Conservation (phyloP, 2,113 vertebrate genomes). For the Pelobates fuscus region DNA sequence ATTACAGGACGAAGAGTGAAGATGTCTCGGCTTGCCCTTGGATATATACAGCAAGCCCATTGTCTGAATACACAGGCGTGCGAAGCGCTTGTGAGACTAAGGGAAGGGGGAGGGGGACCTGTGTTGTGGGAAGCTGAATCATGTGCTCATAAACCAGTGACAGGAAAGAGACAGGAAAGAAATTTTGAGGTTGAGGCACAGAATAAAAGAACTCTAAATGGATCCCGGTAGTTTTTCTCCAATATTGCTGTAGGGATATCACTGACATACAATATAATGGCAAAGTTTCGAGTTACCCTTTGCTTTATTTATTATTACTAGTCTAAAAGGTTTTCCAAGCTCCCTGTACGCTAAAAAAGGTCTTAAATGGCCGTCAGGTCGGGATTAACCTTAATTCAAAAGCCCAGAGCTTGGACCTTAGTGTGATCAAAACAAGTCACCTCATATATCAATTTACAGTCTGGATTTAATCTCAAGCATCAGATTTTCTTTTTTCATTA, state of each 20-base stretch:
- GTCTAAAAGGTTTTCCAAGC: slow-evolving; percentile 3
- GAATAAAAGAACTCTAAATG: slow-evolving; percentile 34
- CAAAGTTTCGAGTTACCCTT: neutral
- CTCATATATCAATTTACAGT: too few species aligned
- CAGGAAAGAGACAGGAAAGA: slow-evolving; percentile 40
- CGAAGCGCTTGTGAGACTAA: slow-evolving; percentile 18
- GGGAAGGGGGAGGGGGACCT: slow-evolving; percentile 2
- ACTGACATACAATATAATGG: slow-evolving; percentile 9
- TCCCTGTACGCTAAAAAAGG: neutral
- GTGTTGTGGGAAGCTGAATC: slow-evolving; percentile 41
- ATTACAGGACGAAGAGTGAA: neutral
- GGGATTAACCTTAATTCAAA: too few species aligned
- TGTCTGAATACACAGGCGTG: slow-evolving; percentile 26
- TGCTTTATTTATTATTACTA: slow-evolving; percentile 4
- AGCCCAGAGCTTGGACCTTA: too few species aligned
- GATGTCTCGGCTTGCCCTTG: slow-evolving; percentile 33
- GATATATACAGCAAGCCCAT: slow-evolving; percentile 26
- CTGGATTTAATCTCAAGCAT: too few species aligned
- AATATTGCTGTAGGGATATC: slow-evolving; percentile 10
- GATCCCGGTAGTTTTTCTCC: slow-evolving; percentile 19
- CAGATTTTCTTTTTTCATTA: too few species aligned
- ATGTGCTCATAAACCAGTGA: slow-evolving; percentile 41
- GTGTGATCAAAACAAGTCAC: too few species aligned
- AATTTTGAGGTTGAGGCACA: slow-evolving; percentile 22
- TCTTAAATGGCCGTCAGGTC: neutral